Conservation (phyloP, 92 coral and sea anemone genomes). For the Phenganax marumi region DNA sequence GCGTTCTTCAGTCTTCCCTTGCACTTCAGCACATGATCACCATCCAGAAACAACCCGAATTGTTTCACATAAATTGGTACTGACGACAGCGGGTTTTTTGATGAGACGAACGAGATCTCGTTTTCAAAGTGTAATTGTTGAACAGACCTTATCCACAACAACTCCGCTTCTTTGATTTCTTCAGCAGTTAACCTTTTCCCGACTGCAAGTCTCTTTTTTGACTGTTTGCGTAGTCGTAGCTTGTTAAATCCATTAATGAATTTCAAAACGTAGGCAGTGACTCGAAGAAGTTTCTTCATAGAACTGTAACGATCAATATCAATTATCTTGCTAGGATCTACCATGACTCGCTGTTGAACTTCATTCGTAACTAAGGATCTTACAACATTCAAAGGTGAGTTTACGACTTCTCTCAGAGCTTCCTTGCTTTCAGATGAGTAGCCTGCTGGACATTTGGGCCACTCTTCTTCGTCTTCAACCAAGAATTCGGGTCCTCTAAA, state of each 20-base stretch:
- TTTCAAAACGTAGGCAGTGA: conserved; percentile 56
- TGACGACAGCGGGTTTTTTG: conserved; percentile 32
- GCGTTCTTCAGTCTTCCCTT: conserved; percentile 65
- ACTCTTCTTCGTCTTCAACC: conserved; percentile 15
- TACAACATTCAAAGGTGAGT: conserved; percentile 21
- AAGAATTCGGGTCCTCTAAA: conserved; percentile 45
- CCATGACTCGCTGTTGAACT: not conserved
- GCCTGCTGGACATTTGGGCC: conserved; percentile 42
- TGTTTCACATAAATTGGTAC: conserved; percentile 50
- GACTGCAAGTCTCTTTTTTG: not conserved
- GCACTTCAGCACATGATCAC: conserved; percentile 52
- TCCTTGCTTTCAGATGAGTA: not conserved
- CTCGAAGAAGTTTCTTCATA: conserved; percentile 54
- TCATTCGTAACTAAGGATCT: conserved; percentile 6
- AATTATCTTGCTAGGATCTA: conserved; percentile 29
- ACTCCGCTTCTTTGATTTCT: conserved; percentile 51
- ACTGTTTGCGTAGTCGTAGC: not conserved
- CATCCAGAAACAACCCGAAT: conserved; percentile 61
- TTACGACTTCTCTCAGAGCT: conserved; percentile 13
- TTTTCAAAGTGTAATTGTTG: conserved; percentile 44
- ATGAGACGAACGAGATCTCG: conserved; percentile 48
- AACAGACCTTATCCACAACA: conserved; percentile 48
- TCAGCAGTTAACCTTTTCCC: not conserved
- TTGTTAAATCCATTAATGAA: conserved; percentile 40
- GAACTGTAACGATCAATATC: conserved; percentile 35